Conservation (phyloP, 2,888 invertebrate species). For the Escarpia spicata region DNA sequence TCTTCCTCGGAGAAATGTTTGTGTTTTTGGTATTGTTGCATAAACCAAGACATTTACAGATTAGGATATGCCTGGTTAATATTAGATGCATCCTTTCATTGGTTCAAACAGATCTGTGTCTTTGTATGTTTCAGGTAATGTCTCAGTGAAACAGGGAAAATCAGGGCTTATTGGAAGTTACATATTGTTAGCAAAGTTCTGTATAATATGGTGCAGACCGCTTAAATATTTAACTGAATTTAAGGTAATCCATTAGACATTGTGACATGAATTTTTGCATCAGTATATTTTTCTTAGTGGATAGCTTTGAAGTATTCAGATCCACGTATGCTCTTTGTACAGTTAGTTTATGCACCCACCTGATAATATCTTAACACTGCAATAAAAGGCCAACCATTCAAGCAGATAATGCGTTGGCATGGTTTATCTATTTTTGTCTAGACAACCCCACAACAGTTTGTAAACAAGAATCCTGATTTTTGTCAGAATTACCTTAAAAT, state of each 20-base stretch:
- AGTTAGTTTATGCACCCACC: not conserved
- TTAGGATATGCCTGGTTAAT: not conserved
- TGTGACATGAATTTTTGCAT: not conserved
- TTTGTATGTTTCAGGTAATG: not conserved
- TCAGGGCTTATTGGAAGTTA: not conserved
- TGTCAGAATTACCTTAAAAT: not conserved
- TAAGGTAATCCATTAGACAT: not conserved
- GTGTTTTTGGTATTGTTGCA: no score
- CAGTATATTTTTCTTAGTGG: not conserved
- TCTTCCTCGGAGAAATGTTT: not conserved
- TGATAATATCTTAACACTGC: not conserved
- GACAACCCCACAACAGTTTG: no score
- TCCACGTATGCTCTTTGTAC: not conserved
- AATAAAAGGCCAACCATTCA: not conserved
- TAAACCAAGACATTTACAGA: not conserved
- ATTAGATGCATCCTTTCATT: not conserved
- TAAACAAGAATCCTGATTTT: not conserved
- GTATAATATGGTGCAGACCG: not conserved
- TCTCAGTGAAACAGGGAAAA: not conserved
- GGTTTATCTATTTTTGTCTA: not conserved
- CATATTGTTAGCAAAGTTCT: not conserved
- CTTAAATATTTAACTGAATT: not conserved
- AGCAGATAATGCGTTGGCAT: not conserved
- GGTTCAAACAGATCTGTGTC: not conserved
- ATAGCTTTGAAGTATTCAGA: not conserved